Base-by-base conservation (phyloP, 2,888 invertebrate genomes). In the Thera britannica region DNA sequence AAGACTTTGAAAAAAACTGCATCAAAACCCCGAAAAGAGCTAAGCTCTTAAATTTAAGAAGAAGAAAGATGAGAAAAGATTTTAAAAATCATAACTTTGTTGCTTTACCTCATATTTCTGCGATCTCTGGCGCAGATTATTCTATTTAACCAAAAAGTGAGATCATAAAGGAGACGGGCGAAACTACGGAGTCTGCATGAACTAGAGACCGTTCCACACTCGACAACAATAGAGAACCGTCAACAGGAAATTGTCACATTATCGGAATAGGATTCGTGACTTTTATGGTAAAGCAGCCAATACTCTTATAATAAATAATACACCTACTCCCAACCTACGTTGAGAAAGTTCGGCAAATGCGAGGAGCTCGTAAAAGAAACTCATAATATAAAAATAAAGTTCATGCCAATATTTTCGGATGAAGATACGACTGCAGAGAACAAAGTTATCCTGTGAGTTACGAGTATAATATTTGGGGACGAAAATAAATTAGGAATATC, bases 351-450 rank as follows among this genome's bases (percentile, higher is more conserved):
- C 12, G 48, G n/a, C 48, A 34, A 60, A 67, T 49, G 34, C 41
- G 68, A 61, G 38, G 11, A 62, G 63, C 72, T 73, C 71, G 66
- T 73, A 72, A 72, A 72, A 70, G 69, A 63, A 69, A 72, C 68
- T 69, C 62, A n/a, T 62, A 61, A 59, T 56, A 72, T 72, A 73
- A 73, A 73, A 72, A 73, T 73, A 68, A 75, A 75, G 71, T 75
- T 72, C 65, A 66, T 70, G 69, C 59, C 64, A 62, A 72, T 73
- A 75, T 71, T 71, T 72, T 71, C 64, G 52, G 68, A 69, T 59
- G 70, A 69, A 72, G 64, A 73, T 71, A 73, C 67, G 73, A 58
- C 62, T 59, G 62, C 55, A 60, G 63, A 49, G 68, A 62, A 58
- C 66, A 58, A 73, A 75, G 67, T 70, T 75, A 54, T 63, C 54